phyloP scores from a whole-genome alignment of 2,797 vertebrate genomes.

The Podarcis lilfordi region DNA sequence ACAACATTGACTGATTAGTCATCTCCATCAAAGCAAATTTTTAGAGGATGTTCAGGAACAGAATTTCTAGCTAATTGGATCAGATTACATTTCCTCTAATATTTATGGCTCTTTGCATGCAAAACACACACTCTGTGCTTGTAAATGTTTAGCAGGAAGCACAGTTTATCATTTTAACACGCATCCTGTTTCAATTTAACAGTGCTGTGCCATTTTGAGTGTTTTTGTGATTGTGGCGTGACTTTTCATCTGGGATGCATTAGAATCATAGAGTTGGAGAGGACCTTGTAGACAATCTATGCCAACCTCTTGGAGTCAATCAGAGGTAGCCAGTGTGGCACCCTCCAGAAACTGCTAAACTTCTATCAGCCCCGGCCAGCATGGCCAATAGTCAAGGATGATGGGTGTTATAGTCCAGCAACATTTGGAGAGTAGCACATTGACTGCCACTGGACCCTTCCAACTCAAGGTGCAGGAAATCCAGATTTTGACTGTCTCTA shows the following conservation, averaged over 20 bases:
- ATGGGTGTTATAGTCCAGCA: too few species aligned
- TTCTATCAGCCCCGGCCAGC: too few species aligned
- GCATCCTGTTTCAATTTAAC: background rate
- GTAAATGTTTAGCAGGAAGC: conserved; percentile 1
- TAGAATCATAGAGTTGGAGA: background rate
- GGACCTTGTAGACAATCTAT: background rate
- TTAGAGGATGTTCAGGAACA: background rate
- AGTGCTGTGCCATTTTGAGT: background rate
- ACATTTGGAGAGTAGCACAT: too few species aligned
- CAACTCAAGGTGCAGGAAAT: too few species aligned
- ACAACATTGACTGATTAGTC: conserved; percentile 14
- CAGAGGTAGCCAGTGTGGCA: background rate
- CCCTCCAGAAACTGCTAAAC: background rate
- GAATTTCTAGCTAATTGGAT: conserved; percentile 18
- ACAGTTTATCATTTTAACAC: background rate
- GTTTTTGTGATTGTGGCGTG: background rate
- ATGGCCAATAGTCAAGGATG: too few species aligned
- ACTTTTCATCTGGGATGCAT: background rate
- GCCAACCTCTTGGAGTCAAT: background rate
- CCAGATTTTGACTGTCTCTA: background rate
- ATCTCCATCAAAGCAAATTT: conserved; percentile 15
- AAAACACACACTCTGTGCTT: conserved; percentile 7
- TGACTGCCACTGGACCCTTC: too few species aligned
- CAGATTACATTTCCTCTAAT: background rate
- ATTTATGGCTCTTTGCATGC: background rate